These are phyloP conservation scores for Eupristina koningsbergeri DNA, from an alignment of 1,140 invertebrate genomes.

Conservation along the genomic window DNA sequence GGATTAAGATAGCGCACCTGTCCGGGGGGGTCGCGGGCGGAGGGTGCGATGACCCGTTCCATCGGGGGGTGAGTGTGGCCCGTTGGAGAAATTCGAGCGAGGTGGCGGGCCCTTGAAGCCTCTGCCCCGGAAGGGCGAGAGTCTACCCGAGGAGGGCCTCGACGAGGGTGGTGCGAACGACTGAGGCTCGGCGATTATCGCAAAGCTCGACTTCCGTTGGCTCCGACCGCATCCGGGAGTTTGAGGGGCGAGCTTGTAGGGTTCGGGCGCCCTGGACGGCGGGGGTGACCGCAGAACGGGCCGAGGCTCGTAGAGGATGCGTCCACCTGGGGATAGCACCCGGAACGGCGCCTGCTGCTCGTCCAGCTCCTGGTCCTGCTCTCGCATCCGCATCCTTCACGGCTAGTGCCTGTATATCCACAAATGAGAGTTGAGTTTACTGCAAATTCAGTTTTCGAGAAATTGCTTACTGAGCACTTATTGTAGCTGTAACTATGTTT, in stretches of 20 bases:
- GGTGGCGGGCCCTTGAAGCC: slow-evolving; percentile 75
- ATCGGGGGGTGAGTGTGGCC: slow-evolving; percentile 52
- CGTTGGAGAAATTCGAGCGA: slow-evolving; percentile 63
- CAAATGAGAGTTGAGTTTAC: background rate
- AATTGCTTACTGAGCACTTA: background rate
- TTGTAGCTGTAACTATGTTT: no score
- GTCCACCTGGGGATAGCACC: slow-evolving; percentile 61
- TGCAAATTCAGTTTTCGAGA: background rate
- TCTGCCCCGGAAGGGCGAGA: slow-evolving; percentile 75
- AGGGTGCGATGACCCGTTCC: no score
- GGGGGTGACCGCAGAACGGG: slow-evolving; percentile 59
- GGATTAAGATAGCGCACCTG: background rate
- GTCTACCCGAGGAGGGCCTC: slow-evolving; percentile 71
- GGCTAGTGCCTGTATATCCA: background rate
- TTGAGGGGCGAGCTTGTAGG: slow-evolving; percentile 65
- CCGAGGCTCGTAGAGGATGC: slow-evolving; percentile 49
- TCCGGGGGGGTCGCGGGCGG: background rate
- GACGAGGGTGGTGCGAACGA: slow-evolving; percentile 63
- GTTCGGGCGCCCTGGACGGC: slow-evolving; percentile 68
- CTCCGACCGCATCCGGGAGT: slow-evolving; percentile 61
- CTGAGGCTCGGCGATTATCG: slow-evolving; percentile 75
- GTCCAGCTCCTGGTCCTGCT: slow-evolving; percentile 48
- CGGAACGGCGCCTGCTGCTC: slow-evolving; percentile 60
- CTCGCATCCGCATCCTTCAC: slow-evolving; percentile 28
- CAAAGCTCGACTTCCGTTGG: slow-evolving; percentile 73